Conservation (phyloP, 2,113 vertebrate genomes). For the Vulpes vulpes region DNA sequence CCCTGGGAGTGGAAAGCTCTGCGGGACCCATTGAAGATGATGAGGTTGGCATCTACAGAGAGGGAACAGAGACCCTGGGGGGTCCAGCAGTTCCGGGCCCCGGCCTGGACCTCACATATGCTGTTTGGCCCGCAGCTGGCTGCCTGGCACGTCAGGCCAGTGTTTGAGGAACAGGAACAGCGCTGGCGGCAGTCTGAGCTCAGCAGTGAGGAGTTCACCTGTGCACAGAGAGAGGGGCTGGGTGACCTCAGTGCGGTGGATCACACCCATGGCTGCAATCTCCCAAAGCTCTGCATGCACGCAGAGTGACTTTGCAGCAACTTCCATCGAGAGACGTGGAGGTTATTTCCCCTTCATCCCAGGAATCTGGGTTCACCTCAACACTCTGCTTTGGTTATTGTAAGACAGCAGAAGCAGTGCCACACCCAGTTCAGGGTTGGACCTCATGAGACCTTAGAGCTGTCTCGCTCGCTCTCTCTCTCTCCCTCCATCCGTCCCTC, state of each 20-base stretch:
- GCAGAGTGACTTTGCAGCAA: neutral
- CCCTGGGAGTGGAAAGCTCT: constrained; percentile 30
- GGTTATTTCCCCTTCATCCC: neutral
- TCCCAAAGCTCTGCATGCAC: neutral
- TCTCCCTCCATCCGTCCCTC: neutral
- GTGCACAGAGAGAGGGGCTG: neutral
- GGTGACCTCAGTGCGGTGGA: neutral
- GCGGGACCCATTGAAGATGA: constrained; percentile 77
- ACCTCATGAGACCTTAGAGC: neutral
- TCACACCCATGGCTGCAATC: neutral
- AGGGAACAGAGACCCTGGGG: constrained; percentile 71
- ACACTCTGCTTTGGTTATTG: neutral
- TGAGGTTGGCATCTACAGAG: constrained; percentile 55
- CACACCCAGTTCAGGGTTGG: neutral
- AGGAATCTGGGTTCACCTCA: neutral
- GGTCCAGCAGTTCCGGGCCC: constrained; percentile 64
- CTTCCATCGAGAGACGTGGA: neutral
- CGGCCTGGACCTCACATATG: constrained; percentile 66
- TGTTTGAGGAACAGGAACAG: constrained; percentile 73
- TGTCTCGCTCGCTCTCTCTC: neutral
- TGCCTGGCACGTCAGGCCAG: constrained; percentile 44
- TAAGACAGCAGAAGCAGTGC: neutral
- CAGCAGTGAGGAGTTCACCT: constrained; percentile 75
- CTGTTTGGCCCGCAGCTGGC: constrained; percentile 54
- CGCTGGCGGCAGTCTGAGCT: constrained; percentile 65